phyloP scores from a whole-genome alignment of 1,140 invertebrate genomes.

The Sycobia sp. region DNA sequence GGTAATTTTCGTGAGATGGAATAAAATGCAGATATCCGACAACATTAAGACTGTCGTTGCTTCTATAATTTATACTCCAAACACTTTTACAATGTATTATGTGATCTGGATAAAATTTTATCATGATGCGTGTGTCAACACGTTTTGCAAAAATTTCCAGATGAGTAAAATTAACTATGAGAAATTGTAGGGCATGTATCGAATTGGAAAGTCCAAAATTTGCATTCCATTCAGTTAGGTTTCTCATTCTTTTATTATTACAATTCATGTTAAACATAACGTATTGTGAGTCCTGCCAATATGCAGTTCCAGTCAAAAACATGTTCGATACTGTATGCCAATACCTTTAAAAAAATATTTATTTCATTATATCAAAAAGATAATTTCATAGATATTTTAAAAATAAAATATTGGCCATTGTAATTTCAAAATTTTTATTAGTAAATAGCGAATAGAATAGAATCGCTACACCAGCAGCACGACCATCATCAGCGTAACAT shows the following conservation, averaged over 20 bases:
- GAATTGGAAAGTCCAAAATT: slow-evolving; percentile 65
- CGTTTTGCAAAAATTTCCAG: slow-evolving; percentile 56
- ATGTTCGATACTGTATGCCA: slow-evolving; percentile 52
- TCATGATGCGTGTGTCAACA: slow-evolving; percentile 61
- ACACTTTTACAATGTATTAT: slow-evolving; percentile 63
- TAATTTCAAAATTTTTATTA: too few species aligned
- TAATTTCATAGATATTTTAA: too few species aligned
- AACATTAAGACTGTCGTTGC: slow-evolving; percentile 58
- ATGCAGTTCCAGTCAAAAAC: slow-evolving; percentile 52
- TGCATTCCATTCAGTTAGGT: slow-evolving; percentile 57
- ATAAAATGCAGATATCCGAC: slow-evolving; percentile 64
- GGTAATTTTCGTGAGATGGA: slow-evolving; percentile 69
- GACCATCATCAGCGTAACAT: too few species aligned
- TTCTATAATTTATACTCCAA: slow-evolving; percentile 61
- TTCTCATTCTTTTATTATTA: slow-evolving; percentile 50
- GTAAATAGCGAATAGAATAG: too few species aligned
- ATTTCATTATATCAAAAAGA: too few species aligned
- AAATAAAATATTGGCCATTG: too few species aligned
- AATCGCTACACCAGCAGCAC: too few species aligned
- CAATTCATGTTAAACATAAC: slow-evolving; percentile 62
- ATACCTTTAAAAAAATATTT: slow-evolving; percentile 44
- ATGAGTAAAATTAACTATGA: slow-evolving; percentile 64
- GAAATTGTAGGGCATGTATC: slow-evolving; percentile 63
- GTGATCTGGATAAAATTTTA: slow-evolving; percentile 63
- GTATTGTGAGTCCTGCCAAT: slow-evolving; percentile 67